Percentiles rank a stretch among this genome's conserved stretches.
phyloP scores from a whole-genome alignment of 2,888 invertebrate species.

The Linnaemya vulpina region DNA sequence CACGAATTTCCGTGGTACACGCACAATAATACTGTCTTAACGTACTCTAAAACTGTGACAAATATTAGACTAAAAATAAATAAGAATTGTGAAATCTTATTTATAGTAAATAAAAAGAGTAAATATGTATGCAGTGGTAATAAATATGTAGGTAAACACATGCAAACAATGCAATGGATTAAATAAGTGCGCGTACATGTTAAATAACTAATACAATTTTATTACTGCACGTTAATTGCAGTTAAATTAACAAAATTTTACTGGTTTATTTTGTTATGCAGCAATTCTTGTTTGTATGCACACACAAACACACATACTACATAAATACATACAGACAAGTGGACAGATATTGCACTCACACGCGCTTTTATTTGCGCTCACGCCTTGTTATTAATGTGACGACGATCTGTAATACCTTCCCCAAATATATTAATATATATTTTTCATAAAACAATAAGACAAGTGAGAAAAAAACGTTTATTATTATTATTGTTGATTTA shows the following conservation, averaged over 20 bases:
- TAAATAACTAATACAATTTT: too few species aligned
- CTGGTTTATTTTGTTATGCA: neutral
- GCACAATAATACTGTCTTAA: neutral
- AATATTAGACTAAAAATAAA: too few species aligned
- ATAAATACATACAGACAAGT: neutral
- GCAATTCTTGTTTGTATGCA: neutral
- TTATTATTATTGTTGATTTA: conserved; percentile 57
- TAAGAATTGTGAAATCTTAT: neutral
- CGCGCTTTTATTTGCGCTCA: conserved; percentile 62
- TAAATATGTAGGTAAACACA: too few species aligned
- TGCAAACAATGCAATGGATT: too few species aligned
- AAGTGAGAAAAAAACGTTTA: conserved; percentile 34
- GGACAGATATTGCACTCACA: conserved; percentile 47
- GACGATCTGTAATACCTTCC: conserved; percentile 62
- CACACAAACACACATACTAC: neutral
- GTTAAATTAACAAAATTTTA: conserved; percentile 20
- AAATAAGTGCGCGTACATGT: too few species aligned
- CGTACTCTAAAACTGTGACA: neutral
- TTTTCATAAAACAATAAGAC: conserved; percentile 22
- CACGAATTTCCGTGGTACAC: neutral
- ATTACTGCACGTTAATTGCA: neutral
- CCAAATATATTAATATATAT: neutral
- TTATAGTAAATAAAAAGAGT: neutral
- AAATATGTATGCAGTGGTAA: too few species aligned
- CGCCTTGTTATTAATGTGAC: conserved; percentile 64